phyloP scores from a whole-genome alignment of 2,113 vertebrate species.

The Platycercus adscitus region DNA sequence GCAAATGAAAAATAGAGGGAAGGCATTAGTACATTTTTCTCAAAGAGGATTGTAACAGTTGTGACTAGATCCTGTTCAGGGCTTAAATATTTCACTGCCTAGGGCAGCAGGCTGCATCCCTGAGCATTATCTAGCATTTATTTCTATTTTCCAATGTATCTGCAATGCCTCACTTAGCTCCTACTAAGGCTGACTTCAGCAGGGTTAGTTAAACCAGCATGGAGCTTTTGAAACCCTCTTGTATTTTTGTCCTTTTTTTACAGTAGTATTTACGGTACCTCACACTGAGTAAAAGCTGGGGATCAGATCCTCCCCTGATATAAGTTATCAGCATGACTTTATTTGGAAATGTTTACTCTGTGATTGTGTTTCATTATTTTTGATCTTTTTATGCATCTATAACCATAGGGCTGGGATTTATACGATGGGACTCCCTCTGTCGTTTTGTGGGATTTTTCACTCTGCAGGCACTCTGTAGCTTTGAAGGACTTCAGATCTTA shows the following conservation, averaged over 20 bases:
- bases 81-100: background rate
- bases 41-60: background rate
- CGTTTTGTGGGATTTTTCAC: constrained; percentile 10
- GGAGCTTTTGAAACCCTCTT: background rate
- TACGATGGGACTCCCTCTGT: background rate
- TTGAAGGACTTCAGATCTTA: constrained; percentile 45
- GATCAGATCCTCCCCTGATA: background rate
- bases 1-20: background rate
- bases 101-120: background rate
- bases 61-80: background rate
- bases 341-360: constrained; percentile 22
- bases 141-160: background rate
- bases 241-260: background rate
- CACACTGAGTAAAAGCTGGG: background rate
- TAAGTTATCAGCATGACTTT: background rate
- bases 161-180: background rate
- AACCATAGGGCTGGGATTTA: constrained; percentile 16
- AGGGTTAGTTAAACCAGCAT: background rate
- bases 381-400: constrained; percentile 4
- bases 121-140: background rate
- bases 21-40: background rate
- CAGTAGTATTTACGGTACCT: background rate
- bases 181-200: background rate
- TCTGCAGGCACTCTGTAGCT: background rate
- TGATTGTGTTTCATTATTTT: constrained; percentile 15